Base-by-base conservation (phyloP, 2,113 vertebrate species). In the Paramisgurnus dabryanus region DNA sequence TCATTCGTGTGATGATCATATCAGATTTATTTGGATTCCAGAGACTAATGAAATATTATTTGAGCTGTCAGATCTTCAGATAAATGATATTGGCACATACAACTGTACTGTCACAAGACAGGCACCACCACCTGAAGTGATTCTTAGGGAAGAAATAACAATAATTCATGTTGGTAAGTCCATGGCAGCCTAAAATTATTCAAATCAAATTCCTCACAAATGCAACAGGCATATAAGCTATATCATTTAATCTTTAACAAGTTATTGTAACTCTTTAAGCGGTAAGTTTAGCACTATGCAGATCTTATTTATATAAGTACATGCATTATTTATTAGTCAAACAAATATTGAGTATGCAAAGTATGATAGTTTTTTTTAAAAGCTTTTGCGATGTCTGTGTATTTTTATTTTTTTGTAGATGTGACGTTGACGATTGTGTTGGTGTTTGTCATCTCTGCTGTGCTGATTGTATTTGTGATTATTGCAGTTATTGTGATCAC, bases 101-200 rank as follows among this genome's bases (percentile, higher is more conserved):
- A 80, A 17, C 4, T 80, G 79, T 73, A 57, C 22, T 76, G 58
- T 83, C 43, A 34, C 45, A 6, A 53, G 18, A 47, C 11, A 11
- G 6, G 15, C 3, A 47, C 78, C 78, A 12, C 80, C 85, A 77
- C 85, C 83, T 60, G 1, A 22, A 47, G 10, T 5, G 34, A 9
- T 18, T 34, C 34, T 84, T 64, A 43, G 34, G 41, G 0, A 75
- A 3, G 22, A 18, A 10, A 73, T 0, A 12, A 60, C 41, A 69
- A 45, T 6, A 45, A 17, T 82, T 53, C 8, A 63, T 39, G 67
- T 86, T 57, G 83, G 85, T 86, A 67, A 83, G 61, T 17, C 5
- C 18, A 9, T 49, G 57, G 27, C 7, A 47, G 4, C 10, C 64
- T 39, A n/a, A 41, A 1, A 58, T 45, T 1, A 34, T 34, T 34